Evolutionary conservation across 2,113 vertebrate species (phyloP), one percentile per base, ranked within the genome.

Genomic region (Hucho hucho): DNA sequence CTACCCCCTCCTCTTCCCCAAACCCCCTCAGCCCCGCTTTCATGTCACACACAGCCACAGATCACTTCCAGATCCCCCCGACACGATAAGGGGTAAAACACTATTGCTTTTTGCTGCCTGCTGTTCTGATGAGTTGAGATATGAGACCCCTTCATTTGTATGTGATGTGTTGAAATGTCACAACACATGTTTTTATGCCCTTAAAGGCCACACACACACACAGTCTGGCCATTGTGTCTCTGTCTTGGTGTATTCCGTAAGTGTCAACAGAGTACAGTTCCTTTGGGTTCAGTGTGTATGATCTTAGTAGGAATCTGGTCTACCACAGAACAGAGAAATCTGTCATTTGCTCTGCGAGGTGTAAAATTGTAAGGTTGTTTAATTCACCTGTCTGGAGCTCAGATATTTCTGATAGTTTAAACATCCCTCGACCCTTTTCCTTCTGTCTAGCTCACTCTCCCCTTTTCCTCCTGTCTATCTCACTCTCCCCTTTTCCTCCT

Each of bases 331-430:
- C 73, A 68, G 74, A 77, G 59, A 76, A 83, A 83, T 89, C 86
- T 82, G 82, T 86, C 79, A 70, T 83, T 73, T 0, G 66, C 78
- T 81, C 79, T 25, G 74, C 5, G 72, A 84, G 75, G 78, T 86
- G 89, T 89, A 87, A 90, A 89, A 90, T 90, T 86, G 81, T 77
- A 70, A 78, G 59, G 87, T 85, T 87, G 78, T 87, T 80, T 25
- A 80, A 43, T 83, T 89, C 83, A 89, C 84, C 84, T 89, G 79
- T 82, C 83, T 75, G 73, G 71, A 53, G 49, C 4, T 53, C 16
- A 3, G 49, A 18, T 53, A 18, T 53, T 53, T 53, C 14, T 6
- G 49, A 18, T 18, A 16, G 49, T 63, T 63, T 25, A n/a, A 9
- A 6, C 6, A 25, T n/a, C 59, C 11, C 53, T 47, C 61, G 56